Conservation (phyloP, 2,888 invertebrate species). For the Stenodera caucasica region DNA sequence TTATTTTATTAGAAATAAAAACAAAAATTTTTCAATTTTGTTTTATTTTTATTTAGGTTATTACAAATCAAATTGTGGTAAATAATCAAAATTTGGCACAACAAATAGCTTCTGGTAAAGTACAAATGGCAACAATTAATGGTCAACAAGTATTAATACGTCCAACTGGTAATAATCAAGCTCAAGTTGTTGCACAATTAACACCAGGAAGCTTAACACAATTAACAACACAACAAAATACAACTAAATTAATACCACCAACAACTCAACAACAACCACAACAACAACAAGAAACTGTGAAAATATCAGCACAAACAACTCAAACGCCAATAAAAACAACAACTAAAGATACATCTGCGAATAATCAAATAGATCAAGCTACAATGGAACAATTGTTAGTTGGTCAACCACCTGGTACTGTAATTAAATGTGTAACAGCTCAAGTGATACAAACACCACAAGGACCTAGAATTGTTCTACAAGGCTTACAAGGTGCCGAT, state of each 20-base stretch:
- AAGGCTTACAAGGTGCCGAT: slow-evolving; percentile 81
- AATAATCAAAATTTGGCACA: slow-evolving; percentile 77
- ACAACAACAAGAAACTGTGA: slow-evolving; percentile 13
- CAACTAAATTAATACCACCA: slow-evolving; percentile 35
- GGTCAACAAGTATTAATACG: slow-evolving; percentile 84
- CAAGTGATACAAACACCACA: slow-evolving; percentile 84
- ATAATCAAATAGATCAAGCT: slow-evolving; percentile 44
- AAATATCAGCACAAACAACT: slow-evolving; percentile 10
- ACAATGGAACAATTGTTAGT: slow-evolving; percentile 74
- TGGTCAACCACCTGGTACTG: slow-evolving; percentile 82
- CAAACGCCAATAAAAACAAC: slow-evolving; percentile 38
- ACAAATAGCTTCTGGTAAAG: slow-evolving; percentile 79
- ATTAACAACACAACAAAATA: slow-evolving; percentile 33
- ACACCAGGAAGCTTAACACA: slow-evolving; percentile 52
- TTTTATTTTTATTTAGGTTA: slow-evolving; percentile 47
- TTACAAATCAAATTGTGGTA: slow-evolving; percentile 71
- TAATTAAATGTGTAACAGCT: slow-evolving; percentile 85
- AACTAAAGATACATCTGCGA: slow-evolving; percentile 21
- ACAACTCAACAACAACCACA: slow-evolving; percentile 8
- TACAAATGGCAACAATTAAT: slow-evolving; percentile 80
- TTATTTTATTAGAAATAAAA: slow-evolving; percentile 8
- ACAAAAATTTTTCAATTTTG: neutral
- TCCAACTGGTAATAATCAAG: slow-evolving; percentile 76
- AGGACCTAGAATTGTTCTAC: slow-evolving; percentile 83
- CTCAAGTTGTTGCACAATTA: slow-evolving; percentile 75